Evolutionary conservation across 2,113 vertebrate species (phyloP).

Genomic region (Astatotilapia flaviijosephi): DNA sequence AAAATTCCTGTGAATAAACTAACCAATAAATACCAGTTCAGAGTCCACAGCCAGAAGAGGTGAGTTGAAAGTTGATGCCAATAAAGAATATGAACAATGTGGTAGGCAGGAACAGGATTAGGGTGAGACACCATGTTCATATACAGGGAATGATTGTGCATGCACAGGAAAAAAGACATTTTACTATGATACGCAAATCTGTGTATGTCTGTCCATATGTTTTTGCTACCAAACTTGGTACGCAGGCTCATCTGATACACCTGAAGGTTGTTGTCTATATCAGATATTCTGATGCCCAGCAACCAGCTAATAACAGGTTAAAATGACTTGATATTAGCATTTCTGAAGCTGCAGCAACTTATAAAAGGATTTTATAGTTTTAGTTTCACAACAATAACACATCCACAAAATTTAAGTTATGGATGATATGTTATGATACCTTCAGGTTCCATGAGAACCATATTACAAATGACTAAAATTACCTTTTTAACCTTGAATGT

Average conservation of each 20-base stretch:
- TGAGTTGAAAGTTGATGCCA: neutral
- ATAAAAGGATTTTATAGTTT: neutral
- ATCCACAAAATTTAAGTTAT: neutral
- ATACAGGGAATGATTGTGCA: neutral
- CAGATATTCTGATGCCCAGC: neutral
- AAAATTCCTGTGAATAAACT: neutral
- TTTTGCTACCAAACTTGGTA: neutral
- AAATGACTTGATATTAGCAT: neutral
- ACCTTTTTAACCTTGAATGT: neutral
- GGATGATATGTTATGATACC: neutral
- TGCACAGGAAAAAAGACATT: fast-evolving
- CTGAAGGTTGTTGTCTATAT: neutral
- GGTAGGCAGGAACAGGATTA: neutral
- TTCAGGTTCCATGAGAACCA: neutral
- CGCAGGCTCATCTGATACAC: neutral
- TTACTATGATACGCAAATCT: neutral
- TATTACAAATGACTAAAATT: neutral
- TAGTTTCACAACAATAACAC: neutral
- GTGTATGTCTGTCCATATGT: neutral
- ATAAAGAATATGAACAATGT: neutral
- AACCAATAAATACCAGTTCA: neutral
- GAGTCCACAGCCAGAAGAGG: no score
- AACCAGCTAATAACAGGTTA: neutral
- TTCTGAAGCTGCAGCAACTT: neutral
- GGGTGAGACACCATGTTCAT: neutral